Evolutionary conservation across 2,888 invertebrate species (phyloP).

Genomic region (Slavum lentiscoides): DNA sequence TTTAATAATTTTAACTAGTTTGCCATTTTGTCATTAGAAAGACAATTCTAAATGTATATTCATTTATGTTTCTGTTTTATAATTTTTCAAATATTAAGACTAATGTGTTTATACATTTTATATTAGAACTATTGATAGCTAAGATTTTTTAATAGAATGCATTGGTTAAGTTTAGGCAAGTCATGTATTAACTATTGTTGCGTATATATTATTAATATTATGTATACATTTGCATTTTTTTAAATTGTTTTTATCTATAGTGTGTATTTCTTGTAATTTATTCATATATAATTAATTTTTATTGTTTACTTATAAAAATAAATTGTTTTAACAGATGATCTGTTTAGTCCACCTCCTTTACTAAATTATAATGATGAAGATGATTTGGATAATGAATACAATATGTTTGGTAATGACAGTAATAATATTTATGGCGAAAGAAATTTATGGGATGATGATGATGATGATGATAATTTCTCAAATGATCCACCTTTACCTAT

Average conservation of each 20-base stretch:
- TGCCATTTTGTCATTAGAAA: too few relatives aligned
- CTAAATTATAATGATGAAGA: conserved; percentile 54
- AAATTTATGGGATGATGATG: conserved; percentile 34
- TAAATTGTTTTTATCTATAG: background rate
- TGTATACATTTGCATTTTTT: background rate
- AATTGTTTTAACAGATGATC: conserved; percentile 38
- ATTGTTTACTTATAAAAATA: background rate
- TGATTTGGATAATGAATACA: conserved; percentile 52
- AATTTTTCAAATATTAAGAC: too few relatives aligned
- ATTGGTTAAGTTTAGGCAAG: too few relatives aligned
- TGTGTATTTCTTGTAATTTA: background rate
- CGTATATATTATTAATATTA: too few relatives aligned
- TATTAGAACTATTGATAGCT: too few relatives aligned
- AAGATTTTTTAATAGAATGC: too few relatives aligned
- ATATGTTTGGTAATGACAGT: conserved; percentile 34
- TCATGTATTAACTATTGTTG: background rate
- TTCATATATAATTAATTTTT: background rate
- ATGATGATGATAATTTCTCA: conserved; percentile 34
- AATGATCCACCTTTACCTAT: conserved; percentile 40
- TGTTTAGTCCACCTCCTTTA: conserved; percentile 54
- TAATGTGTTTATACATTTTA: too few relatives aligned
- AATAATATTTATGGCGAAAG: conserved; percentile 31
- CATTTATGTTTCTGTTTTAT: too few relatives aligned
- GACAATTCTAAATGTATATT: too few relatives aligned
- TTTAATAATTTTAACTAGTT: too few relatives aligned